These are phyloP conservation scores for Seriola rivoliana DNA, from an alignment of 2,113 vertebrate genomes.

Conservation along the genomic window DNA sequence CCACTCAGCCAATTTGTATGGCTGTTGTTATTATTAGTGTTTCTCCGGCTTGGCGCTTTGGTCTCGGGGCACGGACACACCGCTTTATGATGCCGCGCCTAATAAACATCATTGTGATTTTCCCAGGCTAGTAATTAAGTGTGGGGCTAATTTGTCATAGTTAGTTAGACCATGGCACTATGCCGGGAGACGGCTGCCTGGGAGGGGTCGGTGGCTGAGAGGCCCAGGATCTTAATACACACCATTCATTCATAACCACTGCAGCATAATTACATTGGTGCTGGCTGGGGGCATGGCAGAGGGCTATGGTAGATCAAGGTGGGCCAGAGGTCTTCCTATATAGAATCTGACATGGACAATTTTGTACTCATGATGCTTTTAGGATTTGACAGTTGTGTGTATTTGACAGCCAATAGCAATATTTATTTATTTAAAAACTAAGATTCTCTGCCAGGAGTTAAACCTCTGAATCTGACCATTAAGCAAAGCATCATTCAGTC, in stretches of 20 bases:
- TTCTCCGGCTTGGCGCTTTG: conserved; percentile 70
- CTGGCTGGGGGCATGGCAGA: conserved; percentile 25
- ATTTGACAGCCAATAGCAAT: conserved; percentile 3
- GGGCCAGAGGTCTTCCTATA: conserved; percentile 48
- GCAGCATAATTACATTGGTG: conserved; percentile 20
- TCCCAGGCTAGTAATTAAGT: conserved; percentile 86
- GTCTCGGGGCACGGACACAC: conserved; percentile 74
- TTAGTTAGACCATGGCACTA: conserved; percentile 85
- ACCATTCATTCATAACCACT: conserved; percentile 48
- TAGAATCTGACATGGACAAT: conserved; percentile 23
- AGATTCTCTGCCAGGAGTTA: not conserved
- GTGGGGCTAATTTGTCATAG: conserved; percentile 85
- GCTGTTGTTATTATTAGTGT: conserved; percentile 79
- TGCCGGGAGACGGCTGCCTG: conserved; percentile 62
- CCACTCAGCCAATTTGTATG: conserved; percentile 76
- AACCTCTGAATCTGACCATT: not conserved
- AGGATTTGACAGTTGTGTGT: conserved; percentile 4
- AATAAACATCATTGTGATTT: conserved; percentile 85
- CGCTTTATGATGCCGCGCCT: conserved; percentile 81
- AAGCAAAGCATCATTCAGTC: not conserved
- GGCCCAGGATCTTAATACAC: conserved; percentile 50
- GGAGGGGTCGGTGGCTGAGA: conserved; percentile 59
- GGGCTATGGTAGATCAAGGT: conserved; percentile 40
- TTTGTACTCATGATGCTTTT: conserved; percentile 3
- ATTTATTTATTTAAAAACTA: not conserved